Conservation (phyloP, 2,113 vertebrate genomes). For the Callocephalon fimbriatum region DNA sequence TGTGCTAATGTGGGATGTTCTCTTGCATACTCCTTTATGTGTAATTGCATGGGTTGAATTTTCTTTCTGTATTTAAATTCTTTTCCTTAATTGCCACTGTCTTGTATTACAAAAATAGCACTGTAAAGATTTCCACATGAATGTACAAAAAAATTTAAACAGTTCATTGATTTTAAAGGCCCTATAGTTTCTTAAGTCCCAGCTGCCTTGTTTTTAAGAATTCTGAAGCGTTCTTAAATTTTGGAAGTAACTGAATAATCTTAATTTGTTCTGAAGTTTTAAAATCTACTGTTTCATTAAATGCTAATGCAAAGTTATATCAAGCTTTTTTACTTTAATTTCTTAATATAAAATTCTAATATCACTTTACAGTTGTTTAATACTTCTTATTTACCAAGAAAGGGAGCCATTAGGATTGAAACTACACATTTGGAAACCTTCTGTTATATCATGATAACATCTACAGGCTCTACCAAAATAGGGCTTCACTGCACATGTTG, state of each 20-base stretch:
- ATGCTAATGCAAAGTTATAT: not conserved
- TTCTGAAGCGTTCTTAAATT: not conserved
- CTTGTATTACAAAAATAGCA: constrained; percentile 1
- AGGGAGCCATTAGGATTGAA: not conserved
- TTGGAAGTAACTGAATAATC: not conserved
- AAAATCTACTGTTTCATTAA: not conserved
- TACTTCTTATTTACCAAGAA: not conserved
- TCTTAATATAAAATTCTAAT: not conserved
- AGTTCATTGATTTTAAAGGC: not conserved
- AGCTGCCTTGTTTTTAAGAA: not conserved
- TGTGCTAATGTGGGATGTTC: not conserved
- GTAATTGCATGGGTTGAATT: constrained; percentile 15
- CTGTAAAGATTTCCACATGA: constrained; percentile 3
- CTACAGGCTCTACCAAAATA: not conserved
- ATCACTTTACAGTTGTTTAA: not conserved
- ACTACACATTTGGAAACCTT: not conserved
- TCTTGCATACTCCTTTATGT: not conserved
- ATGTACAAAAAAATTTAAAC: constrained; percentile 1
- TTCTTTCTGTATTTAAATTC: not conserved
- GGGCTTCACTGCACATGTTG: not conserved
- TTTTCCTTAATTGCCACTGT: not conserved
- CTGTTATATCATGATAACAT: not conserved
- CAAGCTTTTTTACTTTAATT: not conserved
- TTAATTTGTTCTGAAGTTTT: not conserved
- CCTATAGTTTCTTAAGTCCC: not conserved